Evolutionary conservation across 2,888 invertebrate species (phyloP), one percentile per base, ranked within the genome.

Genomic region (Hyles lineata): DNA sequence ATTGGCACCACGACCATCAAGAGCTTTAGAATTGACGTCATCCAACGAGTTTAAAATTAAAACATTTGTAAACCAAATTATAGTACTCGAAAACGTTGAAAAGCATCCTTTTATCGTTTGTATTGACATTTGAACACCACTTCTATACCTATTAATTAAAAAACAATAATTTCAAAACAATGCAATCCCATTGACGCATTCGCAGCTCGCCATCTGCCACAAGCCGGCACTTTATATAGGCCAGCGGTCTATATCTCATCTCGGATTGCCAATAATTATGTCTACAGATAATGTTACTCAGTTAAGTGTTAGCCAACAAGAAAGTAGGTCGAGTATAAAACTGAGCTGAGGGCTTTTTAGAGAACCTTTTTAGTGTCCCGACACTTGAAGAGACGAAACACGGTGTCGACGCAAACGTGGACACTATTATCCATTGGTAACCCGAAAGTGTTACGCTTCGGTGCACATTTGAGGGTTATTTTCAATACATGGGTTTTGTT

Each of bases 241-340:
- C 17, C 71, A 19, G 7, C 62, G 19, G 52, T 55, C 55, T 60
- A 32, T 55, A 63, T 71, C 74, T 75, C 76, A 60, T 60, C 75
- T 79, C 74, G 55, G 76, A 79, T 78, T 78, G 75, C 75, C 79
- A 76, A 82, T 80, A 83, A 82, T 82, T 83, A 79, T 79, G 76
- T 77, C 76, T 72, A 76, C 76, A 80, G 80, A 83, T 84, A 82
- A 81, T 79, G 82, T 83, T 82, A 80, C 84, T 35, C 23, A 43
- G 71, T 70, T 80, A 78, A 82, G 83, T 81, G 81, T 82, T 79
- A 76, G 79, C 77, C 77, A 81, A 83, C 80, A 78, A 76, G 78
- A 75, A 83, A 82, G 78, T 83, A 80, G 83, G 84, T 82, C 82
- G 76, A 79, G 79, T 76, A 77, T 79, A 81, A 83, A 81, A 79